Conservation (phyloP, 2,113 vertebrate genomes). For the Thymallus thymallus region DNA sequence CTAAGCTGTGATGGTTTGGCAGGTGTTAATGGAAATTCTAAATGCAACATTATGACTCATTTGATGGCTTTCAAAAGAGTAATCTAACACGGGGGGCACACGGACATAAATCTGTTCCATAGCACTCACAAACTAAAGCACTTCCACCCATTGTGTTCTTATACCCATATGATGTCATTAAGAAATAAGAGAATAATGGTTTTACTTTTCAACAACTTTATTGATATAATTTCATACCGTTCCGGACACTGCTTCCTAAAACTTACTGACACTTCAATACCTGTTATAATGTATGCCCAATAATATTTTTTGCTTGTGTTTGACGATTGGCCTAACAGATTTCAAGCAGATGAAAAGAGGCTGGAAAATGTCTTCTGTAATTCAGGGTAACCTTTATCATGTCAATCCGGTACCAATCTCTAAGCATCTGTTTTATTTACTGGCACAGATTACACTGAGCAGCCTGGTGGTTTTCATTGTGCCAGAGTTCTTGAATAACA, state of each 20-base stretch:
- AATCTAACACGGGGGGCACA: not conserved
- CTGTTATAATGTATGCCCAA: not conserved
- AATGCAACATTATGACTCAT: not conserved
- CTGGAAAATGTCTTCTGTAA: not conserved
- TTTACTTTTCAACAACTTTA: not conserved
- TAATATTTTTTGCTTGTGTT: not conserved
- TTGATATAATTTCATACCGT: not conserved
- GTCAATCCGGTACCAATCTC: not conserved
- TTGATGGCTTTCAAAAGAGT: not conserved
- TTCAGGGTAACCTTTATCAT: not conserved
- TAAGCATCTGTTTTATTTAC: not conserved
- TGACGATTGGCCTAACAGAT: not conserved
- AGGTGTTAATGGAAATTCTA: conserved; percentile 1
- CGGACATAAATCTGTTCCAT: not conserved
- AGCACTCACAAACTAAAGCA: not conserved
- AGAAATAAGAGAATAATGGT: not conserved
- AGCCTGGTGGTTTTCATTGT: not conserved
- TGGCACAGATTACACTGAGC: not conserved
- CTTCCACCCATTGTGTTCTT: not conserved
- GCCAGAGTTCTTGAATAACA: not conserved
- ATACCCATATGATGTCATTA: not conserved
- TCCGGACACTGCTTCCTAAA: not conserved
- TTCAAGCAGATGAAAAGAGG: not conserved
- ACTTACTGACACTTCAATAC: not conserved
- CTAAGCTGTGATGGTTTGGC: not conserved